Percentiles rank a stretch among this genome's conserved stretches.
Conservation (phyloP, 2,113 vertebrate genomes). For the Hippocampus zosterae region DNA sequence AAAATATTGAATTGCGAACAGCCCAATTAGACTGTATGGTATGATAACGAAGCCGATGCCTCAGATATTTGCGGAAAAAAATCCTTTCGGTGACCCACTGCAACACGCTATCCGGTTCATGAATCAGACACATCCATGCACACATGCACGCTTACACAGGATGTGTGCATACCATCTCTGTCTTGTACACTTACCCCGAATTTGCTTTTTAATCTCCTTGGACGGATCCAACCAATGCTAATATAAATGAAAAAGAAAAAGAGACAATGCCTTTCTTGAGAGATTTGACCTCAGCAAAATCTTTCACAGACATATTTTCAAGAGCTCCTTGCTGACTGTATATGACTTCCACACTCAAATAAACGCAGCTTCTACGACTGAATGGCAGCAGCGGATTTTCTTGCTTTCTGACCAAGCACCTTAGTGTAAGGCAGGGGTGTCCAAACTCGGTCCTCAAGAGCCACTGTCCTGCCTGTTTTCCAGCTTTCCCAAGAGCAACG, state of each 20-base stretch:
- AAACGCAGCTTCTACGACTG: slow-evolving; percentile 21
- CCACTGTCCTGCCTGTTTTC: too few species aligned
- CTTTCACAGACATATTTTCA: slow-evolving; percentile 22
- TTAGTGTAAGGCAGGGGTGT: slow-evolving; percentile 19
- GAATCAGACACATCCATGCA: neutral
- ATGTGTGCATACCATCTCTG: slow-evolving; percentile 13
- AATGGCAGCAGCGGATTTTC: slow-evolving; percentile 53
- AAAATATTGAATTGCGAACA: too few species aligned
- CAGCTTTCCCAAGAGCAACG: too few species aligned
- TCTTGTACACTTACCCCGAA: slow-evolving; percentile 82
- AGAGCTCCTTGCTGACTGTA: slow-evolving; percentile 9
- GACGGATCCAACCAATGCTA: slow-evolving; percentile 96
- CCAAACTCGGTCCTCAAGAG: too few species aligned
- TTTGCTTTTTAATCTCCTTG: slow-evolving; percentile 99
- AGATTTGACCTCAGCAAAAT: slow-evolving; percentile 30
- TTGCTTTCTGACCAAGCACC: slow-evolving; percentile 9
- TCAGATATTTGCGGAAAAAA: neutral
- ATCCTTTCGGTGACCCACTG: neutral
- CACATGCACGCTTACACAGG: neutral
- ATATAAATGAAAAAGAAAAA: slow-evolving; percentile 32
- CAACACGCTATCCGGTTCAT: neutral
- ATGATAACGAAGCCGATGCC: neutral
- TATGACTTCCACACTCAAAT: slow-evolving; percentile 12
- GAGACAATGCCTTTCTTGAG: slow-evolving; percentile 34
- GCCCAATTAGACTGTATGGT: neutral